Conservation (phyloP, 2,797 vertebrate species). For the Botia almorhae region DNA sequence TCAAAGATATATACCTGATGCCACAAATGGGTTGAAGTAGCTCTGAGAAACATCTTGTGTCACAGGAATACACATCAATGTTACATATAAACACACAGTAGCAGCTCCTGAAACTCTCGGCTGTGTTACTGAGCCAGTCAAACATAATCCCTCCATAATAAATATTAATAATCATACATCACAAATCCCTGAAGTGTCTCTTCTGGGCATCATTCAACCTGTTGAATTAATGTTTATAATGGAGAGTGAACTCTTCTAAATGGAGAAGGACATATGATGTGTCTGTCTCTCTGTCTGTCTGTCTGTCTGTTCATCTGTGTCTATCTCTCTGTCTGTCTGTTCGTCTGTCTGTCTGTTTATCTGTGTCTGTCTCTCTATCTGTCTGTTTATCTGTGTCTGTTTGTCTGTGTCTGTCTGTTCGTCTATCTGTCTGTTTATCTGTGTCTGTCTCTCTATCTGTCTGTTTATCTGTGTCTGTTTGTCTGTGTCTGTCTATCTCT, state of each 20-base stretch:
- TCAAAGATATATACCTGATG: not conserved
- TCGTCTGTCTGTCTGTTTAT: too few species aligned
- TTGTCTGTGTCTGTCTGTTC: too few species aligned
- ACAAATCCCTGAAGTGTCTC: not conserved
- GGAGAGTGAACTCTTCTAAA: not conserved
- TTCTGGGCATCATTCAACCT: not conserved
- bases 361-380: too few species aligned
- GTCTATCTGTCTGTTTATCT: too few species aligned
- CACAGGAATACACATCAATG: not conserved
- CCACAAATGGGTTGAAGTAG: not conserved
- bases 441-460: too few species aligned
- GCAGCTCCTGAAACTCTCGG: not conserved
- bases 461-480: too few species aligned
- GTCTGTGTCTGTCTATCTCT: too few species aligned
- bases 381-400: too few species aligned
- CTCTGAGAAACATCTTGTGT: not conserved
- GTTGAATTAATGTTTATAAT: not conserved
- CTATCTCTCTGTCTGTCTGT: too few species aligned
- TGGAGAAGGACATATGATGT: too few species aligned
- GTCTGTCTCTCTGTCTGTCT: not conserved
- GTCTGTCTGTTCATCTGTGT: too few species aligned
- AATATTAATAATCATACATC: not conserved
- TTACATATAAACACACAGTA: not conserved
- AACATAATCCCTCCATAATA: conserved; percentile 8
- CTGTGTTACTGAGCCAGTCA: not conserved